Conservation (phyloP, 2,797 vertebrate species). For the Vespertilio murinus region DNA sequence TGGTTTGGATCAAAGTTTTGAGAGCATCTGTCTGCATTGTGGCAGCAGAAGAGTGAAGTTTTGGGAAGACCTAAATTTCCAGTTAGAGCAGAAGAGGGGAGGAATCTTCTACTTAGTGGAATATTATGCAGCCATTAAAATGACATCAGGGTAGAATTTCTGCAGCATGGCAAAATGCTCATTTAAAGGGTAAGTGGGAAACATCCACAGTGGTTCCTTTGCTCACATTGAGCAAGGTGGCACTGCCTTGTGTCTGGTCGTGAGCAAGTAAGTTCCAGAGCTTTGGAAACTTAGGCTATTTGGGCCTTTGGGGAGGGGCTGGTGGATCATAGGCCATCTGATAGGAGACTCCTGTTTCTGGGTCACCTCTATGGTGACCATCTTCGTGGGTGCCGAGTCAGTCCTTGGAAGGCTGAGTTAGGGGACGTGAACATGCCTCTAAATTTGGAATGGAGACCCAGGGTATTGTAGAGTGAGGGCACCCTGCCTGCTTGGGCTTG, state of each 20-base stretch:
- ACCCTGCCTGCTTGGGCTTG: accelerated
- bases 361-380: background rate
- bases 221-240: background rate
- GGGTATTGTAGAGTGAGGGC: background rate
- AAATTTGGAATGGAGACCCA: no score
- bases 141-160: background rate
- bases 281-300: background rate
- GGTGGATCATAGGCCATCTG: background rate
- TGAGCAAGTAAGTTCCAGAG: no score
- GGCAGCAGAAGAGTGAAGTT: background rate
- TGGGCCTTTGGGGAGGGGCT: background rate
- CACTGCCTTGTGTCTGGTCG: background rate
- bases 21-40: background rate
- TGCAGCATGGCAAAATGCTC: background rate
- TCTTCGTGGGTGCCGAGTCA: background rate
- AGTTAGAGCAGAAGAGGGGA: no score
- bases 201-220: no score
- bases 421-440: background rate
- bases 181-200: no score
- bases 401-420: background rate
- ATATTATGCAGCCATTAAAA: background rate
- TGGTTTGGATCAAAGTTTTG: background rate
- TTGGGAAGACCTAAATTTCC: background rate
- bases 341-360: background rate
- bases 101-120: background rate